Conservation (phyloP, 2,797 vertebrate species). For the Darevskia mixta region DNA sequence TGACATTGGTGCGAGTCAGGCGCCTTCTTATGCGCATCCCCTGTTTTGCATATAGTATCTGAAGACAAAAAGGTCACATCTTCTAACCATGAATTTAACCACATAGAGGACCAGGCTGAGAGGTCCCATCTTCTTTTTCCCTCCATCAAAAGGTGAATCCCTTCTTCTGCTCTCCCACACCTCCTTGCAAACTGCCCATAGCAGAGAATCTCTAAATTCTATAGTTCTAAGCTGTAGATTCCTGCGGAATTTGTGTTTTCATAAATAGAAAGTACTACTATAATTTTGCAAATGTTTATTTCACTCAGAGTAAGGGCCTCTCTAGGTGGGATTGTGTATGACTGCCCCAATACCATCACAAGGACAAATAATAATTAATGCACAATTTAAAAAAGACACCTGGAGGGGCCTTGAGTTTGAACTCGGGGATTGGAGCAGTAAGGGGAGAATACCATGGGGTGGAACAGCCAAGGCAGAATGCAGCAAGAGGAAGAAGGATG, state of each 20-base stretch:
- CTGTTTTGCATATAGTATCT: slow-evolving; percentile 87
- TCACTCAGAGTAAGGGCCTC: not conserved
- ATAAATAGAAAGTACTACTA: not conserved
- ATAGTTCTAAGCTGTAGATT: not conserved
- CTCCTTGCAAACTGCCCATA: not conserved
- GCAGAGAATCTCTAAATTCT: not conserved
- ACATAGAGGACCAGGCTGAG: not conserved
- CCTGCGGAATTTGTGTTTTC: not conserved
- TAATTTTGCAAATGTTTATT: not conserved
- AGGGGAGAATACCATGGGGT: not conserved
- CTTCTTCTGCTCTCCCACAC: not conserved
- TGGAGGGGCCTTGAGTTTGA: not conserved
- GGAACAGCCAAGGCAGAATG: not conserved
- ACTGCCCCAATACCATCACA: too few species aligned
- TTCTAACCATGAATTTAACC: not conserved
- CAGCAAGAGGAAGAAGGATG: not conserved
- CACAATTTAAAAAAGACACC: too few species aligned
- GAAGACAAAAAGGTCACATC: slow-evolving; percentile 13
- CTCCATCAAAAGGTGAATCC: not conserved
- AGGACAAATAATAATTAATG: too few species aligned
- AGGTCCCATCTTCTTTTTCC: not conserved
- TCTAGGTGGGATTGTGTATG: too few species aligned
- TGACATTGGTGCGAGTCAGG: slow-evolving; percentile 79
- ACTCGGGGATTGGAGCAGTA: not conserved
- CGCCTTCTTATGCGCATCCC: slow-evolving; percentile 77